Conservation (phyloP, 1,140 invertebrate genomes). For the Uloborus diversus region DNA sequence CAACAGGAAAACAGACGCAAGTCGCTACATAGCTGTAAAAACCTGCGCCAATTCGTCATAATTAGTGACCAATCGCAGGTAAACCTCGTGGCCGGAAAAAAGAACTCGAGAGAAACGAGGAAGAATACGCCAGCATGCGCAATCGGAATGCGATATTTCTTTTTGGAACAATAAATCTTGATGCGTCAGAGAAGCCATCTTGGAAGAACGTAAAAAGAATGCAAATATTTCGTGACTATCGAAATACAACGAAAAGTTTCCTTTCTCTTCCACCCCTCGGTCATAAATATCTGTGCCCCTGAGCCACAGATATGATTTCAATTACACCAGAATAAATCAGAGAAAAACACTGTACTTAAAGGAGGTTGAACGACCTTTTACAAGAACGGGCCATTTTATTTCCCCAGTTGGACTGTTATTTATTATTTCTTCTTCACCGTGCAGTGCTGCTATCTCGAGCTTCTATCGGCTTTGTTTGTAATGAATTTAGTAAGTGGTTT, state of each 20-base stretch:
- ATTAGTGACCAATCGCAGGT: conserved; percentile 33
- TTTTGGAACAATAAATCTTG: conserved; percentile 23
- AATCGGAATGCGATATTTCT: conserved; percentile 33
- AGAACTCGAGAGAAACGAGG: background rate
- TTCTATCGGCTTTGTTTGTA: background rate
- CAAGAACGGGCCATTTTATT: conserved; percentile 40
- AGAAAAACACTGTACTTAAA: conserved; percentile 44
- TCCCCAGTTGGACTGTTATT: background rate
- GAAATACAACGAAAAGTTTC: conserved; percentile 35
- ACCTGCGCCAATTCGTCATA: conserved; percentile 35
- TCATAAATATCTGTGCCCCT: conserved; percentile 36
- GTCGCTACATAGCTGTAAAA: background rate
- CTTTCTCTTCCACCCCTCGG: background rate
- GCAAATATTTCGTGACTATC: conserved; percentile 50
- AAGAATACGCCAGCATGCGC: conserved; percentile 1
- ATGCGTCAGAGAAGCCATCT: conserved; percentile 17
- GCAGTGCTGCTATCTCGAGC: background rate
- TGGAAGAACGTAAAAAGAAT: conserved; percentile 36
- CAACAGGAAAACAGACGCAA: background rate
- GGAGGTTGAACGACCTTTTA: conserved; percentile 33
- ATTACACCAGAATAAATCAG: conserved; percentile 48
- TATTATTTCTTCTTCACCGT: background rate
- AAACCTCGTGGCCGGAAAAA: conserved; percentile 9
- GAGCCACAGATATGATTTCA: conserved; percentile 45
- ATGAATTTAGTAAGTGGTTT: background rate